A percentile compares a stretch with the other conserved stretches of the same genome.
These are phyloP conservation scores for Sepioteuthis lessoniana DNA, from an alignment of 2,888 invertebrate genomes.

Conservation along the genomic window DNA sequence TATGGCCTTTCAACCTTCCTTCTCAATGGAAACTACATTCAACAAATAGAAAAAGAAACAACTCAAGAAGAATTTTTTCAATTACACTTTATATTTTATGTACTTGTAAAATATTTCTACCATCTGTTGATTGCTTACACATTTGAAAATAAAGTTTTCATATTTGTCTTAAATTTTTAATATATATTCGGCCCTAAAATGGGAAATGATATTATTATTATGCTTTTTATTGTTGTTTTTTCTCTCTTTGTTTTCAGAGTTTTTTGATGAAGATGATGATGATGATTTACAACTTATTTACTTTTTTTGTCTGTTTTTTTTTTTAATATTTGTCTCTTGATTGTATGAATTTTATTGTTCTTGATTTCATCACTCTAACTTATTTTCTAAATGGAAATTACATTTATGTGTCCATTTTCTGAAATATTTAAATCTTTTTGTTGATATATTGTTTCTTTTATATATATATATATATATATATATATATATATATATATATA, in stretches of 20 bases:
- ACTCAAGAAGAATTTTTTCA: background rate
- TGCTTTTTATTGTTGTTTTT: background rate
- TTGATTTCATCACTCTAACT: background rate
- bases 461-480: no score
- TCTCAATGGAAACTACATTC: background rate
- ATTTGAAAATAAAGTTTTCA: background rate
- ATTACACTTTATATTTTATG: background rate
- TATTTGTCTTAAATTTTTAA: background rate
- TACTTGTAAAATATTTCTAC: background rate
- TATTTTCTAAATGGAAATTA: no score
- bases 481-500: no score
- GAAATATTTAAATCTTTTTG: no score
- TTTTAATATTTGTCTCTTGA: no score
- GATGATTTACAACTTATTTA: background rate
- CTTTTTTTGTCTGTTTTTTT: no score
- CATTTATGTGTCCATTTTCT: no score
- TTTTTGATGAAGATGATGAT: background rate
- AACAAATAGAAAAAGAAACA: background rate
- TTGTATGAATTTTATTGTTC: background rate
- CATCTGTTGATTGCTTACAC: no score
- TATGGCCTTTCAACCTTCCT: background rate
- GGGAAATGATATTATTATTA: background rate
- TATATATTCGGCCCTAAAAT: background rate
- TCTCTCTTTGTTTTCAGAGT: background rate
- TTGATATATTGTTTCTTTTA: no score